Percentiles rank a stretch among this genome's conserved stretches.
Evolutionary conservation across 1,140 invertebrate species (phyloP).

Genomic region (Linepithema humile): DNA sequence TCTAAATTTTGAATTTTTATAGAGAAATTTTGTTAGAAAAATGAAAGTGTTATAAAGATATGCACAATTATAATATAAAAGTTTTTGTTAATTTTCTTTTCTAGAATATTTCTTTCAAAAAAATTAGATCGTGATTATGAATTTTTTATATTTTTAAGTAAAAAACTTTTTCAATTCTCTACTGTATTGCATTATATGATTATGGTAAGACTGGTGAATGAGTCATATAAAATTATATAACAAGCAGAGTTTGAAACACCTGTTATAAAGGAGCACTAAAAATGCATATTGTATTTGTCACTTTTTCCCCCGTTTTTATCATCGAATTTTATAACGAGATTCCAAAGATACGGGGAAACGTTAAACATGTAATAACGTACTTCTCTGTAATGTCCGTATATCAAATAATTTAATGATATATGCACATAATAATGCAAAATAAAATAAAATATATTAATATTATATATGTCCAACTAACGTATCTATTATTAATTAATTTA

Average conservation of each 20-base stretch:
- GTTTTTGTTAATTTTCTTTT: not conserved
- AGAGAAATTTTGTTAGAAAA: too few species aligned
- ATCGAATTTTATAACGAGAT: conserved; percentile 23
- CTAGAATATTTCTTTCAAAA: not conserved
- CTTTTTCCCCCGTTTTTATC: conserved; percentile 38
- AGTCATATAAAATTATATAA: conserved; percentile 33
- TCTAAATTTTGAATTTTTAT: too few species aligned
- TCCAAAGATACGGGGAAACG: not conserved
- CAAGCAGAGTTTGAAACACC: conserved; percentile 16
- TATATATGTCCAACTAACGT: too few species aligned
- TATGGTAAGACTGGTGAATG: not conserved
- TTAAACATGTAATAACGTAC: conserved; percentile 36
- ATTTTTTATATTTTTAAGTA: not conserved
- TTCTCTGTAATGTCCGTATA: not conserved
- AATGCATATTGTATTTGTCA: conserved; percentile 30
- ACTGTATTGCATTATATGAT: not conserved
- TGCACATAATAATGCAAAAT: not conserved
- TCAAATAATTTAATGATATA: conserved; percentile 11
- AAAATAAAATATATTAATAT: not conserved
- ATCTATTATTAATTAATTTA: not conserved
- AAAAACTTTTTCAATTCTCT: not conserved
- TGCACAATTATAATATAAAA: not conserved
- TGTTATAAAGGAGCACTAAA: not conserved
- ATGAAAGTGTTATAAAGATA: not conserved
- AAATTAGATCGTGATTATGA: not conserved